Conservation (phyloP, 2,113 vertebrate species). For the Marmota flaviventris region DNA sequence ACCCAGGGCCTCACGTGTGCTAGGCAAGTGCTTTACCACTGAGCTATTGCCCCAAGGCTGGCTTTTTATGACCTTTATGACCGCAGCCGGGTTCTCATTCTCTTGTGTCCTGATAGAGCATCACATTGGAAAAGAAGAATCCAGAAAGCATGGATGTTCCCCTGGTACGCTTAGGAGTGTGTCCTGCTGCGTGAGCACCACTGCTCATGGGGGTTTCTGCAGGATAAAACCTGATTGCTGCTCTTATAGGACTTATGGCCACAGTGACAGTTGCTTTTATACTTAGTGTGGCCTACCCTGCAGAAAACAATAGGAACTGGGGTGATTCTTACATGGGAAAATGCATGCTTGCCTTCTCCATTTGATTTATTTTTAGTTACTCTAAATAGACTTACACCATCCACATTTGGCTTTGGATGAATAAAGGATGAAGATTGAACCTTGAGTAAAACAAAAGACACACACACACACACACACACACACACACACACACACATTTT, state of each 20-base stretch:
- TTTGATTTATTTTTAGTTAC: slow-evolving; percentile 49
- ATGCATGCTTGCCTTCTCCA: slow-evolving; percentile 18
- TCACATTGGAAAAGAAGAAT: no score
- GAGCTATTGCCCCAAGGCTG: background rate
- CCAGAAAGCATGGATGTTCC: no score
- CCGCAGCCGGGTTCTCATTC: background rate
- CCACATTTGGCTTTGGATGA: background rate
- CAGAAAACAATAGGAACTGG: slow-evolving; percentile 35
- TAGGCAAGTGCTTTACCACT: no score
- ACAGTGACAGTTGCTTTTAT: background rate
- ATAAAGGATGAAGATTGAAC: background rate
- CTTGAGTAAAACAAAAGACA: slow-evolving; percentile 21
- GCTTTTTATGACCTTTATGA: background rate
- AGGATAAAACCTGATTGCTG: background rate
- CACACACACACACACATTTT: background rate
- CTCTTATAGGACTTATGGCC: background rate
- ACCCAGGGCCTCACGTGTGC: no score
- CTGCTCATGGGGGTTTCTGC: background rate
- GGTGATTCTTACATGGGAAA: background rate
- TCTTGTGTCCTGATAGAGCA: background rate
- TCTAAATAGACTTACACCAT: background rate
- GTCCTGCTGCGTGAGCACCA: background rate
- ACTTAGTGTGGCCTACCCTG: background rate
- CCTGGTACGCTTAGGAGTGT: background rate
- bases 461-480: background rate